Evolutionary conservation across 2,113 vertebrate genomes (phyloP), one percentile per base, ranked within the genome.

Genomic region (Solea senegalensis): DNA sequence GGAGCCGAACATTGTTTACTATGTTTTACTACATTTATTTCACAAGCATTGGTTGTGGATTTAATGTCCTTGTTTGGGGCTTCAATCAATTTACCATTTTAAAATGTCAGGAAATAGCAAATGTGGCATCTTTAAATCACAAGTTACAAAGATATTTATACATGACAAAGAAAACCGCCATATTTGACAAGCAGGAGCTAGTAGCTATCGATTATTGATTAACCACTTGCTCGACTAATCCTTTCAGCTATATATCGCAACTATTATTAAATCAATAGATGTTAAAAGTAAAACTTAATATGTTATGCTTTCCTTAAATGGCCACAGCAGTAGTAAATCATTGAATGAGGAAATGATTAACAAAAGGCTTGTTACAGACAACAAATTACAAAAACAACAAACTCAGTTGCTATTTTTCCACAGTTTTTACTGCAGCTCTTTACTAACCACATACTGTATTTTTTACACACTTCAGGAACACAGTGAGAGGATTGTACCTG

Each of bases 401-500:
- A 54, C 15, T 21, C 21, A 21, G 34, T 34, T 34, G 34, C 34
- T 34, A 34, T 6, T 34, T 34, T 34, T 34, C 54, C 26, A 9
- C 9, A 28, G 28, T 12, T 13, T 65, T 56, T 41, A 14, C 5
- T 48, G 5, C 10, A 16, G 39, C 13, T 62, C 15, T 54, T 63
- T 52, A 27, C 34, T 4, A 13, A 27, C 52, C 11, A 11, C 1
- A 44, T 5, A 27, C 13, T n/a, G n/a, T n/a, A 16, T 49, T 58
- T 4, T 52, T 66, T 16, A 14, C 27, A 26, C 9, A 7, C 52
- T 40, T 26, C 16, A 14, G 48, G n/a, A 49, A 5, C 4, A 13
- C 13, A 67, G 15, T 46, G 39, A 48, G 58, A 50, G 43, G 45
- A 2, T 21, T 3, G 86, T 96, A 99, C 98, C 98, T 98, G 98